Conservation (phyloP, 2,888 invertebrate species). For the Zelleria hepariella region DNA sequence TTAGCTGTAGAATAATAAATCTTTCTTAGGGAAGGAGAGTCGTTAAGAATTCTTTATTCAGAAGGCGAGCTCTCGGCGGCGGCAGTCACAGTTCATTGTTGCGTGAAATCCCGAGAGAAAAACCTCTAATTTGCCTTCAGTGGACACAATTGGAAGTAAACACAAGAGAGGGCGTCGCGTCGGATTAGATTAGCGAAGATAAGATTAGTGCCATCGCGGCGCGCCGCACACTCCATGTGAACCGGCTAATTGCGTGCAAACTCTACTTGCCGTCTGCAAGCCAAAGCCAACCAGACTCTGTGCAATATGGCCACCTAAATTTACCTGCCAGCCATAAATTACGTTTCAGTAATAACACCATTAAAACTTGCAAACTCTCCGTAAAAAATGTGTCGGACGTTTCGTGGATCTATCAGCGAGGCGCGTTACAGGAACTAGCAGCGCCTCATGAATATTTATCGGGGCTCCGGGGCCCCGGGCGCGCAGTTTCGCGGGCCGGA, state of each 20-base stretch:
- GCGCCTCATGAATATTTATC: slow-evolving; percentile 44
- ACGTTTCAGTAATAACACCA: slow-evolving; percentile 11
- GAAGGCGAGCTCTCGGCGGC: slow-evolving; percentile 9
- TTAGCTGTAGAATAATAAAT: background rate
- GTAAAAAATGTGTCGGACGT: slow-evolving; percentile 17
- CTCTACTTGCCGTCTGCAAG: slow-evolving; percentile 22
- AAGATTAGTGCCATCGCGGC: slow-evolving; percentile 56
- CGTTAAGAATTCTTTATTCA: background rate
- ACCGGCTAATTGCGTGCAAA: slow-evolving; percentile 43
- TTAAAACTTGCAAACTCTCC: slow-evolving; percentile 19
- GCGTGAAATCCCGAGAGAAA: slow-evolving; percentile 44
- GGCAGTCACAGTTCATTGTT: slow-evolving; percentile 38
- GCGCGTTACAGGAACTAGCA: slow-evolving; percentile 1
- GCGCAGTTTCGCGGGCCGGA: slow-evolving; percentile 47
- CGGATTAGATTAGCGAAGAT: slow-evolving; percentile 65
- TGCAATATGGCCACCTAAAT: background rate
- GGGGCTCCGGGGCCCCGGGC: slow-evolving; percentile 20
- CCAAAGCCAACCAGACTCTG: slow-evolving; percentile 1
- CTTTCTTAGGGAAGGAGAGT: background rate
- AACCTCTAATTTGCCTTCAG: slow-evolving; percentile 65
- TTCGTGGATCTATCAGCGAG: slow-evolving; percentile 5
- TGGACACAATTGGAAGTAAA: slow-evolving; percentile 70
- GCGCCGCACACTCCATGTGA: slow-evolving; percentile 33
- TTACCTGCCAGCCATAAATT: background rate
- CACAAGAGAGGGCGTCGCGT: slow-evolving; percentile 62